Evolutionary conservation across 2,797 vertebrate genomes (phyloP), one percentile per base, ranked within the genome.

Genomic region (Myotis vivesi): DNA sequence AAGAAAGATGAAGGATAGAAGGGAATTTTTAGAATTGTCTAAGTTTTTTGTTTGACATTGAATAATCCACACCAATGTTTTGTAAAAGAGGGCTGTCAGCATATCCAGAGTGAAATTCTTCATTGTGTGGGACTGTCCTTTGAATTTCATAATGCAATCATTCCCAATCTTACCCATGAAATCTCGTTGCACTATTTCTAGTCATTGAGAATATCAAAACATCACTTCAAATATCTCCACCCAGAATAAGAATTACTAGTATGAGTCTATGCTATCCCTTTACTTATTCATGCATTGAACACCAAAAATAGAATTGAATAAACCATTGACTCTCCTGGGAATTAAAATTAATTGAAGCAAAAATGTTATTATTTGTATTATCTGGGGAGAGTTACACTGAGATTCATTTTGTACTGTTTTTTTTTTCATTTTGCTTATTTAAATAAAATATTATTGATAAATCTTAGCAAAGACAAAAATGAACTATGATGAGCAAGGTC

Each of bases 351-450:
- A 71, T 87, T 72, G 57, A 94, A 77, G 28, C 57, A 30, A 86
- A 76, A 72, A 88, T 91, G 64, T 75, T 85, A 10, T 79, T 75
- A 87, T 77, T 71, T 89, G 2, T 85, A 10, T 79, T 75, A 87
- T 77, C 76, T 89, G 2, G 13, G 33, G 10, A 8, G 2, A 82
- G 44, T 83, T 79, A 73, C 8, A 71, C 23, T 66, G 36, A 88
- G 55, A 83, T 86, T 75, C 23, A 75, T 46, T 59, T 87, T 68
- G 25, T 53, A 17, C 10, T 71, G 13, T 12, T 15, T 57, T 57
- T 57, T 69, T 85, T 95, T 95, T 95, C 28, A 89, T 94, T 95
- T 95, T 85, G 28, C 41, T 90, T 92, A 3, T 53, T 86, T 68
- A 62, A 82, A 88, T 80, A 57, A 53, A 72, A 85, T 89, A 28